Conservation (phyloP, 1,140 invertebrate species). For the Colletes gigas region DNA sequence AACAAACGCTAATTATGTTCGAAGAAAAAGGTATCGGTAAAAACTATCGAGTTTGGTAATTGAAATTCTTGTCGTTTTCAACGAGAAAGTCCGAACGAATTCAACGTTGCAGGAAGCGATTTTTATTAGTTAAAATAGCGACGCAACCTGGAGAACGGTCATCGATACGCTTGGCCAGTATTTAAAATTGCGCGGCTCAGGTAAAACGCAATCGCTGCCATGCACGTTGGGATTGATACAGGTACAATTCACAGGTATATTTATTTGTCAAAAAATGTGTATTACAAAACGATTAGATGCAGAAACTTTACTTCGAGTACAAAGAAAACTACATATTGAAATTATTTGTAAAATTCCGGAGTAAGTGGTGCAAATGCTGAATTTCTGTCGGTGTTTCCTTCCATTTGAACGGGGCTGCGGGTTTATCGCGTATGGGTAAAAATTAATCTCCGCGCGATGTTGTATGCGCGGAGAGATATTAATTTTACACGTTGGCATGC, state of each 20-base stretch:
- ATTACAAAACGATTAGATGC: too few relatives aligned
- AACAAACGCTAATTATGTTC: too few relatives aligned
- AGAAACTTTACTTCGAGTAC: too few relatives aligned
- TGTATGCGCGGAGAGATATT: constrained; percentile 12
- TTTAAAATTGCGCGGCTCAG: constrained; percentile 8
- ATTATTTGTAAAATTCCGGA: too few relatives aligned
- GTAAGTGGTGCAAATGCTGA: background rate
- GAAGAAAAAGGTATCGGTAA: too few relatives aligned
- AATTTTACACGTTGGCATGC: constrained; percentile 54
- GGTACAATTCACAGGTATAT: too few relatives aligned
- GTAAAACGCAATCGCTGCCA: too few relatives aligned
- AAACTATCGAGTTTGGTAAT: too few relatives aligned
- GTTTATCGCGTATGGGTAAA: background rate
- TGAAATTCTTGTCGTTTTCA: background rate
- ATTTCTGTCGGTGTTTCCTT: background rate
- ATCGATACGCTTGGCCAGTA: constrained; percentile 7
- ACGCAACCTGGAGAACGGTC: background rate
- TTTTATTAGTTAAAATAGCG: background rate
- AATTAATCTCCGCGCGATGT: constrained; percentile 14
- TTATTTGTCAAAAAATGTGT: too few relatives aligned
- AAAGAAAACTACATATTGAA: too few relatives aligned
- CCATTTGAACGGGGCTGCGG: background rate
- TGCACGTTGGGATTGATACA: too few relatives aligned
- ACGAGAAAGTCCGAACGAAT: too few relatives aligned
- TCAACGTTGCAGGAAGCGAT: background rate